phyloP scores from a whole-genome alignment of 2,797 vertebrate genomes.

The Dendrocincla tyrannina region DNA sequence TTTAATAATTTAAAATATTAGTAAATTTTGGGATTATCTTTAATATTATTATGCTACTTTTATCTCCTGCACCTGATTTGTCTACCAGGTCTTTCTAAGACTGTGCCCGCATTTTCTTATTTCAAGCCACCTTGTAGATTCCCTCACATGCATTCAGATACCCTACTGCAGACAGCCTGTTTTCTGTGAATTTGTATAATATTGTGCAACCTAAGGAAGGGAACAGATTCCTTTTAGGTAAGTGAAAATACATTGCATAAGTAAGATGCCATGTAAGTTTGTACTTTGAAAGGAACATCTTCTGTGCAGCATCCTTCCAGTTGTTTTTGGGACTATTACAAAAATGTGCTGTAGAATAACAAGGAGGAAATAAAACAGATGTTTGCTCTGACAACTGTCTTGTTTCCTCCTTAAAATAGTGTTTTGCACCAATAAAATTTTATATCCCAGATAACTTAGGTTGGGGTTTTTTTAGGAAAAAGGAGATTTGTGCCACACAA shows the following conservation, averaged over 20 bases:
- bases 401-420: not conserved
- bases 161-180: not conserved
- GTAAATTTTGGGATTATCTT: not conserved
- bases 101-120: not conserved
- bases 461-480: not conserved
- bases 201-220: not conserved
- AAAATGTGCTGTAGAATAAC: not conserved
- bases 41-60: not conserved
- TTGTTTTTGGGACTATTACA: not conserved
- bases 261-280: not conserved
- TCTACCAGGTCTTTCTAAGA: not conserved
- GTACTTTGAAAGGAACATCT: not conserved
- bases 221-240: not conserved
- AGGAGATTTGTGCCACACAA: not conserved
- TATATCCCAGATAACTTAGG: not conserved
- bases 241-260: not conserved
- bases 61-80: not conserved
- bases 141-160: not conserved
- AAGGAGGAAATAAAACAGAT: no score
- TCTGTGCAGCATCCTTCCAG: not conserved
- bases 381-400: no score
- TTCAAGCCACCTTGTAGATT: not conserved
- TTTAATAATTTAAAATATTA: not conserved
- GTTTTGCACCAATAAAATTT: not conserved
- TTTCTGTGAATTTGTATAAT: not conserved